Base-by-base conservation (phyloP, 2,888 invertebrate genomes). In the Sarcophaga caerulescens region DNA sequence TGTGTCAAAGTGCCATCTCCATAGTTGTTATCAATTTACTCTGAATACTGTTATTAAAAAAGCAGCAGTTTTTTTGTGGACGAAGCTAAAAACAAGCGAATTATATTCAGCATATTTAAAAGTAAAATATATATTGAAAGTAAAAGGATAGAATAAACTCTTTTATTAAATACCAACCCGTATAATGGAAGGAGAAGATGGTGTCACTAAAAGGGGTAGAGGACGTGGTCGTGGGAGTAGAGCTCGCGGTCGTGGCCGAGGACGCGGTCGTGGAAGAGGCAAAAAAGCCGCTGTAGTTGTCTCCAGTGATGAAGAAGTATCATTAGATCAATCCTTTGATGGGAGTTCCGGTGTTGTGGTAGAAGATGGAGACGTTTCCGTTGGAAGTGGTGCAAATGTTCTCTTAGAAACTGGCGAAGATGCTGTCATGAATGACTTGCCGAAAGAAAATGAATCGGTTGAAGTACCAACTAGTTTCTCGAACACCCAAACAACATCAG, bases 201-300 rank as follows among this genome's bases (percentile, higher is more conserved):
- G 90, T 81, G 90, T 88, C 3, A 92, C 90, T 10, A 87, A 85
- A 60, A 76, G 87, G 65, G 92, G 92, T 17, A 92, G 92, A 17
- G 92, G 93, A 17, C 91, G 93, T 63, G 93, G 92, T 45, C 91
- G 93, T 3, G 93, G 92, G 23, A 89, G 95, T 90, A 95, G 96
- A 90, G 93, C 94, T 62, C 95, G 97, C 78, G 96, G 96, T 23
- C 94, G 97, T 89, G 96, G 96, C 70, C 94, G 97, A 52, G 97
- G 97, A n/a, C 94, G 97, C 57, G 96, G 96, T 35, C 95, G 97
- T 52, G 96, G 97, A 76, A 94, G 97, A 86, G 96, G 96, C 21
- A 97, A 96, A 92, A 96, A 96, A 74, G 94, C 95, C 1, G 91
- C 91, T 69, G 96, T 96, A 93, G 95, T 96, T 35, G 94, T 94